These are phyloP conservation scores for Spatulosminthurus flaviceps DNA, from an alignment of 2,888 invertebrate species.

Conservation along the genomic window DNA sequence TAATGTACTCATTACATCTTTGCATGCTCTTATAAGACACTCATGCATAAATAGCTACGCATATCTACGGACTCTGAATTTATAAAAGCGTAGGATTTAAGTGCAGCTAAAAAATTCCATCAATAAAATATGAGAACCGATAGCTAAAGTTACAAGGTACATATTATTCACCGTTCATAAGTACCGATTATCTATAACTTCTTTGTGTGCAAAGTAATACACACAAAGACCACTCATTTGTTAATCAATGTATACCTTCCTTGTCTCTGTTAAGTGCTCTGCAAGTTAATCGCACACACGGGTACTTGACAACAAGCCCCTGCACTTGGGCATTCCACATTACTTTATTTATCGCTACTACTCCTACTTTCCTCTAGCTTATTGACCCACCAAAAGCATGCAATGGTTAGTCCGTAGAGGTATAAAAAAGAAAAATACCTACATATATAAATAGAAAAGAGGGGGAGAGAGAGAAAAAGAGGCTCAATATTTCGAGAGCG, in stretches of 20 bases:
- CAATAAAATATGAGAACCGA: neutral
- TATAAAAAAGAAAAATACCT: neutral
- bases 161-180: neutral
- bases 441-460: neutral
- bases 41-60: no score
- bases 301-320: neutral
- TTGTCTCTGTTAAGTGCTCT: neutral
- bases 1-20: neutral
- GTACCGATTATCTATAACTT: neutral
- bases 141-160: no score
- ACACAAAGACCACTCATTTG: constrained; percentile 36
- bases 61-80: neutral
- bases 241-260: constrained; percentile 34
- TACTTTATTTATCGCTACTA: constrained; percentile 36
- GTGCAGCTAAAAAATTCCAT: neutral
- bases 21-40: neutral
- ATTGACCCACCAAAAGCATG: neutral
- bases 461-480: neutral
- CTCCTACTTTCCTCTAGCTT: constrained; percentile 4
- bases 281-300: neutral
- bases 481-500: constrained; percentile 9
- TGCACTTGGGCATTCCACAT: constrained; percentile 7
- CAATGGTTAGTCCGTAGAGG: neutral
- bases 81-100: neutral
- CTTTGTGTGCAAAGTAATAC: constrained; percentile 4